Evolutionary conservation across 2,888 invertebrate genomes (phyloP).

Genomic region (Diarsia dahlii): DNA sequence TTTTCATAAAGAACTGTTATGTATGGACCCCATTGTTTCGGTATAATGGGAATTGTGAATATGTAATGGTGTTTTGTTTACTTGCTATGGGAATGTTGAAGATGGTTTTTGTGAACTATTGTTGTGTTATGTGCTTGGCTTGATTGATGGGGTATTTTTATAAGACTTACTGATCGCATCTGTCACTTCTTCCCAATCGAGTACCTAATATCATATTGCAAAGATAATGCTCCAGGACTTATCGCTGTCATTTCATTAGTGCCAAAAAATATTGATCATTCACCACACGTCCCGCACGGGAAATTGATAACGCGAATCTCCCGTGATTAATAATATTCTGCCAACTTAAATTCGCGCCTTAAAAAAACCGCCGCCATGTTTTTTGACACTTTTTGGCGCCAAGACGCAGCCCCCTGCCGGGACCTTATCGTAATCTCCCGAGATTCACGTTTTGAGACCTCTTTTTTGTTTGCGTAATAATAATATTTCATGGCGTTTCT

Average conservation of each 20-base stretch:
- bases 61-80: slow-evolving; percentile 58
- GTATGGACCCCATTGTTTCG: slow-evolving; percentile 59
- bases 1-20: slow-evolving; percentile 71
- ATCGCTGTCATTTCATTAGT: slow-evolving; percentile 54
- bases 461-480: slow-evolving; percentile 73
- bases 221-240: slow-evolving; percentile 18
- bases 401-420: slow-evolving; percentile 72
- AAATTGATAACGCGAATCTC: slow-evolving; percentile 72
- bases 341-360: slow-evolving; percentile 69
- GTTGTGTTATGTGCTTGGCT: neutral
- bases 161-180: neutral
- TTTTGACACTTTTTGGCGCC: slow-evolving; percentile 83
- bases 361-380: slow-evolving; percentile 68
- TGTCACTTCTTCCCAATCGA: slow-evolving; percentile 9
- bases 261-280: slow-evolving; percentile 61
- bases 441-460: slow-evolving; percentile 73
- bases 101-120: slow-evolving; percentile 6
- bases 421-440: slow-evolving; percentile 78
- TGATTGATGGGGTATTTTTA: neutral
- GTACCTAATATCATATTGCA: slow-evolving; percentile 2
- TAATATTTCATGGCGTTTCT: slow-evolving; percentile 69
- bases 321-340: slow-evolving; percentile 72
- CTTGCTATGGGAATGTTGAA: slow-evolving; percentile 25
- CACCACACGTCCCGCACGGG: slow-evolving; percentile 47
- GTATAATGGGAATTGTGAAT: slow-evolving; percentile 50